Evolutionary conservation across 64 coral and sea anemone species (phyloP).

Genomic region (Montipora capricornis): DNA sequence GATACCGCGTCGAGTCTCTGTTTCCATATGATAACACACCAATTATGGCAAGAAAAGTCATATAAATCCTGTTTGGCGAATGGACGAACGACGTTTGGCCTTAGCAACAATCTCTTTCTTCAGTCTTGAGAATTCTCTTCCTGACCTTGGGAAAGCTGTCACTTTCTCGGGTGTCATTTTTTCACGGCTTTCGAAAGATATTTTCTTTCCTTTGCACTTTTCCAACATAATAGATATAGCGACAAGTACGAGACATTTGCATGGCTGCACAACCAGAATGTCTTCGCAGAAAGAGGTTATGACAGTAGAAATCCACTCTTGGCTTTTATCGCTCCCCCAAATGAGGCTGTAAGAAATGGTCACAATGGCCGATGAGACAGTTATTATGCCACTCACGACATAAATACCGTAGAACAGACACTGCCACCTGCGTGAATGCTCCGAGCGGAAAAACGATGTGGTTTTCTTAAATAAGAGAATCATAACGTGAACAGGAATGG

Average conservation of each 20-base stretch:
- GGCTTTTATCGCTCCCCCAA: conserved; percentile 81
- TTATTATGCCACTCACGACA: conserved; percentile 27
- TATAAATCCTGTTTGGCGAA: not conserved
- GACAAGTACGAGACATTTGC: not conserved
- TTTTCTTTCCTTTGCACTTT: conserved; percentile 18
- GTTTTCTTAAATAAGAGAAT: no score
- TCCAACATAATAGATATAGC: conserved; percentile 13
- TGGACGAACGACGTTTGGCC: not conserved
- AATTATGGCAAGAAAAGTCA: no score
- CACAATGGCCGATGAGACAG: not conserved
- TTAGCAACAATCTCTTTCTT: conserved; percentile 41
- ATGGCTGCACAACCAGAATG: conserved; percentile 60
- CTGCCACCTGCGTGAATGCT: not conserved
- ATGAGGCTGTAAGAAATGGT: conserved; percentile 82
- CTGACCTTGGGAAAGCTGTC: no score
- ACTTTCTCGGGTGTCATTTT: not conserved
- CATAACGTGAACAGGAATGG: conserved; percentile 6
- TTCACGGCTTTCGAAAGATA: not conserved
- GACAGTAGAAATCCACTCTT: conserved; percentile 76
- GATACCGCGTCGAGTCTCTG: no score
- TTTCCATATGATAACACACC: no score
- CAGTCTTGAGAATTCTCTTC: not conserved
- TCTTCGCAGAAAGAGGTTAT: conserved; percentile 67
- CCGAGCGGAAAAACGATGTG: not conserved
- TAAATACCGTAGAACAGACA: not conserved